Conservation (phyloP, 2,797 vertebrate genomes). For the Anableps anableps region DNA sequence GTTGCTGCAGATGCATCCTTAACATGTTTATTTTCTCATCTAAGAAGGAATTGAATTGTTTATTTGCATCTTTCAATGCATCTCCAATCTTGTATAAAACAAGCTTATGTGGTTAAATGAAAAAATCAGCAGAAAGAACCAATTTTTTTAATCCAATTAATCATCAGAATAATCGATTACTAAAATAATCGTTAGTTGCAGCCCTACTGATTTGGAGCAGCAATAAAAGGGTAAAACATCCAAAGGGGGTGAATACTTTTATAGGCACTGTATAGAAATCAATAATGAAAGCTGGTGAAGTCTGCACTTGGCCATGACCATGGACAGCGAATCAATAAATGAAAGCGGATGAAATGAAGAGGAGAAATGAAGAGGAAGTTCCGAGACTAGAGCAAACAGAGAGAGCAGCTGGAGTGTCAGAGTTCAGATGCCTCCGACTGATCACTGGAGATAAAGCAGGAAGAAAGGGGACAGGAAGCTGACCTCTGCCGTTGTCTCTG, state of each 20-base stretch:
- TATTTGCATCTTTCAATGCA: neutral
- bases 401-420: neutral
- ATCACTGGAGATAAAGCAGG: neutral
- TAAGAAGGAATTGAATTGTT: no score
- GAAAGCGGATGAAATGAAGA: neutral
- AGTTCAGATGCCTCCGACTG: neutral
- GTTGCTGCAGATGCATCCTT: no score
- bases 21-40: no score
- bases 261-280: neutral
- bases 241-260: neutral
- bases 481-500: conserved; percentile 77
- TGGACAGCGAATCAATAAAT: neutral
- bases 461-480: neutral
- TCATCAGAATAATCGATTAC: neutral
- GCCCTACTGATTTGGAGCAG: no score
- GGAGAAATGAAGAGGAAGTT: neutral
- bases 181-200: no score
- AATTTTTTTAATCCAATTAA: neutral
- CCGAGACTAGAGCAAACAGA: neutral
- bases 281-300: neutral
- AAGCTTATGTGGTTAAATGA: neutral
- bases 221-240: neutral
- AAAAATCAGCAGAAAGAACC: neutral
- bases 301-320: neutral
- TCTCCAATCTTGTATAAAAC: neutral